Evolutionary conservation across 2,797 vertebrate species (phyloP), one percentile per base, ranked within the genome.

Genomic region (Yasuhikotakia modesta): DNA sequence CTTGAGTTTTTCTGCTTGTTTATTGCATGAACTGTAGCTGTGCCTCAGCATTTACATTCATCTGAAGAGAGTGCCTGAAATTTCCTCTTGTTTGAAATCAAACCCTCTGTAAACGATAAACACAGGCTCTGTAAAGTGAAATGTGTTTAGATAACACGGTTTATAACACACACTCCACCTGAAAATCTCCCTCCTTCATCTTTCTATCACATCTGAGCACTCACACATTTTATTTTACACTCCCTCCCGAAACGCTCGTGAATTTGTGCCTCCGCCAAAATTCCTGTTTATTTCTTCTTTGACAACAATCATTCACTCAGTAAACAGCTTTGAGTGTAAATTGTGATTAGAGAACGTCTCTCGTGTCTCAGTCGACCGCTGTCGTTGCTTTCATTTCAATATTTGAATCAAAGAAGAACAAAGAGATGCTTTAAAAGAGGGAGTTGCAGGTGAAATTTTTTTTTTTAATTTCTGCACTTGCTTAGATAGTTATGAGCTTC

Each of bases 291-390:
- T 53, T 74, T 73, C 2, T 63, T 74, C 27, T 64, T 46, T 43
- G 30, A 74, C 60, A 50, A 63, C 58, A 63, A 50, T 73, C 45
- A 63, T 12, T 14, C n/a, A 22, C 52, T 4, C 58, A 2, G 58
- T 35, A 73, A 63, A 63, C 45, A 24, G 72, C 72, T 64, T 50
- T 39, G 60, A 65, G 46, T 30, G 50, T 65, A 39, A 74, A 64
- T n/a, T 32, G 24, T 16, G 46, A 73, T 73, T 52, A 50, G 22
- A 35, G 32, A 45, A 61, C 17, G 32, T 73, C 43, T 63, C 45
- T 64, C 30, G 17, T n/a, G 46, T 17, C 3, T 43, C 14, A 60
- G 35, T 32, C 19, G 57, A 39, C 52, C 30, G 19, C 0, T 46
- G 45, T 21, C 19, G 55, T 66, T 70, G 43, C 27, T 60, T 32